Percentiles rank a stretch among this genome's conserved stretches.
phyloP scores from a whole-genome alignment of 2,113 vertebrate genomes.

The Myanophis thanlyinensis region DNA sequence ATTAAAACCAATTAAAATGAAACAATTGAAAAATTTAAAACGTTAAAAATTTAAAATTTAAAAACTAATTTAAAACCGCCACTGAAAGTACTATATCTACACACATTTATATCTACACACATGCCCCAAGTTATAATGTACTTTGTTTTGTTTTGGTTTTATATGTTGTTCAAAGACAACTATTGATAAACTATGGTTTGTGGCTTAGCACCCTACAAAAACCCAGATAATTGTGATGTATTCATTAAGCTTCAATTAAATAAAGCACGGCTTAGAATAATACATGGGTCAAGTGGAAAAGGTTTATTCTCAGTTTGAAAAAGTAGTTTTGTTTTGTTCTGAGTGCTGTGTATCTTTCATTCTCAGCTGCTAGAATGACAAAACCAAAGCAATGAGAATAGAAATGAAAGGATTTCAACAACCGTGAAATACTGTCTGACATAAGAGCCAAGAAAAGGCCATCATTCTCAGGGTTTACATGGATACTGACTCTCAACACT shows the following conservation, averaged over 20 bases:
- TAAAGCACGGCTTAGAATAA: neutral
- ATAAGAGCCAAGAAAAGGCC: slow-evolving; percentile 49
- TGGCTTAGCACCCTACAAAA: neutral
- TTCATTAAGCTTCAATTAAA: neutral
- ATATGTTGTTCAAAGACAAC: neutral
- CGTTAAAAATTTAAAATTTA: too few relatives aligned
- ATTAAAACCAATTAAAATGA: too few relatives aligned
- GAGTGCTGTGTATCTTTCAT: slow-evolving; percentile 26
- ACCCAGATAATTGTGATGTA: neutral
- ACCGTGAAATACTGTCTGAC: slow-evolving; percentile 59
- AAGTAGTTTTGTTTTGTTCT: slow-evolving; percentile 45
- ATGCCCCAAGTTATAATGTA: neutral
- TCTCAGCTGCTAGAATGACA: slow-evolving; percentile 45
- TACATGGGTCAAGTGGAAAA: neutral
- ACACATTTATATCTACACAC: neutral
- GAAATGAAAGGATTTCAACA: slow-evolving; percentile 62
- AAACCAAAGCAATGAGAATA: slow-evolving; percentile 51
- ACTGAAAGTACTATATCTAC: too few relatives aligned
- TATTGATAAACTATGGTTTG: neutral
- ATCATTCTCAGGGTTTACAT: slow-evolving; percentile 56
- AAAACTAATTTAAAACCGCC: too few relatives aligned
- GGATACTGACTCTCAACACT: slow-evolving; percentile 54
- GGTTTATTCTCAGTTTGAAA: slow-evolving; percentile 33
- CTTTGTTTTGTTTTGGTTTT: neutral
- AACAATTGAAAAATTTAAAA: too few relatives aligned